Evolutionary conservation across 2,888 invertebrate species (phyloP), one percentile per base, ranked within the genome.

Genomic region (Panopea generosa): DNA sequence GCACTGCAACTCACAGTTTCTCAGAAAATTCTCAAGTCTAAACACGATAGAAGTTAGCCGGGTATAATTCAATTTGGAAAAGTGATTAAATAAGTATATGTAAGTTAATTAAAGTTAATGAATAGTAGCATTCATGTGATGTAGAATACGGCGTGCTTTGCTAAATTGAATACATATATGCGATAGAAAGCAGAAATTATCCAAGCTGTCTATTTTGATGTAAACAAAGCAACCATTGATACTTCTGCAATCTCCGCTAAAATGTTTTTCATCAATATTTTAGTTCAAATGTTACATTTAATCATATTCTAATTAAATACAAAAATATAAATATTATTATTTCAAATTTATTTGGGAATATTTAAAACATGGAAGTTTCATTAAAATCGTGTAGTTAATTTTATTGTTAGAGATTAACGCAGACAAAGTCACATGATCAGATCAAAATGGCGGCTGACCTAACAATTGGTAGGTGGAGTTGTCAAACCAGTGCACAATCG

Each of bases 371-470:
- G 7, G 7, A 40, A 11, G n/a, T n/a, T n/a, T n/a, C n/a, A n/a
- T n/a, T n/a, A n/a, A n/a, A n/a, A n/a, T n/a, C n/a, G n/a, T n/a
- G n/a, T n/a, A n/a, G n/a, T 40, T 16, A 40, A 40, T 11, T 16
- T 59, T 26, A 16, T 40, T 20, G 20, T 56, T 63, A 59, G 45
- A 65, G 71, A 45, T 38, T 65, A 71, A 29, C 38, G n/a, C n/a
- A n/a, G n/a, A n/a, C n/a, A n/a, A 50, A 56, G 82, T 88, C 88
- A 88, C 88, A 87, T 88, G 88, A 86, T 83, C 80, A 76, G 68
- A 67, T 67, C 87, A 90, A 90, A 83, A 90, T 90, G 90, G 85
- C 90, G 85, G 86, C 89, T 79, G 90, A 90, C 83, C 84, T 90
- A 65, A 74, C 86, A 38, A 86, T 87, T 81, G 90, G 90, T 90